phyloP scores from a whole-genome alignment of 2,888 invertebrate species.

The Phyto melanocephala region DNA sequence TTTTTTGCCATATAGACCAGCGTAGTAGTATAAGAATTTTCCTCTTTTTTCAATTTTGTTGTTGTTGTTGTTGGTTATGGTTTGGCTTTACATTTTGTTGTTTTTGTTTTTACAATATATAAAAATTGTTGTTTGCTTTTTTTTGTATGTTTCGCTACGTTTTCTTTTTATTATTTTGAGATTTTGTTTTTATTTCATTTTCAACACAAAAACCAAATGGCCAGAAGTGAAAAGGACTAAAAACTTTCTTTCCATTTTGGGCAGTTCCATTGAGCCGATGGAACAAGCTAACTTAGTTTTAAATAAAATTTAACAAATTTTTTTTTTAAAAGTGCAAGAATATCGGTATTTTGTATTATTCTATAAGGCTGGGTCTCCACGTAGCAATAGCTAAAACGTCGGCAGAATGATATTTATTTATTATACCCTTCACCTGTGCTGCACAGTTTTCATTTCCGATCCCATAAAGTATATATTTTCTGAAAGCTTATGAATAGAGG shows the following conservation, averaged over 20 bases:
- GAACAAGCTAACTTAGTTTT: too few species aligned
- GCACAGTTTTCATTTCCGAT: too few species aligned
- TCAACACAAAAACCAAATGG: conserved; percentile 36
- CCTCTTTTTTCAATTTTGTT: conserved; percentile 34
- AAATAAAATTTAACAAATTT: too few species aligned
- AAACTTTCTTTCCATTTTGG: not conserved
- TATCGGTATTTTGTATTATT: too few species aligned
- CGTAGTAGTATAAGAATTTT: conserved; percentile 58
- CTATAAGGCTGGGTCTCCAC: not conserved
- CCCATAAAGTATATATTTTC: too few species aligned
- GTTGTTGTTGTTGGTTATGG: conserved; percentile 52
- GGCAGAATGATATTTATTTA: too few species aligned
- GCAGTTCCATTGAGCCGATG: too few species aligned
- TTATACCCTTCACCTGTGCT: too few species aligned
- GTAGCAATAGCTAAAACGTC: too few species aligned
- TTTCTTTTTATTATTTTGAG: conserved; percentile 43
- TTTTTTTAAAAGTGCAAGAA: too few species aligned
- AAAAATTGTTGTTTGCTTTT: conserved; percentile 25
- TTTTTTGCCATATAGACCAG: not conserved
- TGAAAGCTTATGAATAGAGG: too few species aligned
- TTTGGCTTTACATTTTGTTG: conserved; percentile 44
- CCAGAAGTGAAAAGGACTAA: conserved; percentile 18
- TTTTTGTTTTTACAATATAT: conserved; percentile 8
- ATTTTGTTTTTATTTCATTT: conserved; percentile 60
- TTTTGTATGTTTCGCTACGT: conserved; percentile 39